Percentiles rank a stretch among this genome's conserved stretches.
phyloP scores from a whole-genome alignment of 1,140 invertebrate genomes.

The Bombus huntii region DNA sequence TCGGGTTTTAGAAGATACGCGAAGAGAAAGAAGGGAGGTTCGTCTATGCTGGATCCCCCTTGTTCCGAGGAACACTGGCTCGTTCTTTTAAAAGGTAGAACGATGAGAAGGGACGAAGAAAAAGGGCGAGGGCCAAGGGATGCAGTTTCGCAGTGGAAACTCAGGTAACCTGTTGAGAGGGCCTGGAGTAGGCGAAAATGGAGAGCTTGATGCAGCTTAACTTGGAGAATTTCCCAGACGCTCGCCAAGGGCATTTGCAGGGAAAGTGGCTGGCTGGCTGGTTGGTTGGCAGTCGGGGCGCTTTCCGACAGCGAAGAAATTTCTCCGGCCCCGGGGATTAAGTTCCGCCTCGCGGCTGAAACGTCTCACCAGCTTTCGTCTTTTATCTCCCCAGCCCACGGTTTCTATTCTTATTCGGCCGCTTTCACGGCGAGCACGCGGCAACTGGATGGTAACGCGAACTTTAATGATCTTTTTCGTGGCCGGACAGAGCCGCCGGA shows the following conservation, averaged over 20 bases:
- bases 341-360: constrained; percentile 13
- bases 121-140: constrained; percentile 10
- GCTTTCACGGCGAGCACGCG: constrained; percentile 33
- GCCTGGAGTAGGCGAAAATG: constrained; percentile 67
- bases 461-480: constrained; percentile 55
- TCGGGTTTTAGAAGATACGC: background rate
- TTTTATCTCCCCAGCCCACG: background rate
- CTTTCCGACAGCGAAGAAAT: constrained; percentile 45
- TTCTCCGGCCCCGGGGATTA: constrained; percentile 57
- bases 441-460: constrained; percentile 47
- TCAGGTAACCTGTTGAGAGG: constrained; percentile 75
- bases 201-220: constrained; percentile 67
- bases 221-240: constrained; percentile 75
- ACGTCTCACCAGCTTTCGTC: constrained; percentile 25
- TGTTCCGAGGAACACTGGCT: background rate
- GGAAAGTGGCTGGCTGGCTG: constrained; percentile 64
- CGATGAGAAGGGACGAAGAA: background rate
- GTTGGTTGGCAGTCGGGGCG: constrained; percentile 44
- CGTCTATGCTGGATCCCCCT: constrained; percentile 15
- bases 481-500: constrained; percentile 34
- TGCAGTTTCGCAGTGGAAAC: constrained; percentile 55
- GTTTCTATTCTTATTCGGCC: constrained; percentile 25
- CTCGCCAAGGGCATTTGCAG: constrained; percentile 63
- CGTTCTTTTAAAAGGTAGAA: background rate
- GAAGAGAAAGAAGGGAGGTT: background rate